A percentile compares a stretch with the other conserved stretches of the same genome.
Conservation (phyloP, 2,888 invertebrate species). For the Odontomyia ornata region DNA sequence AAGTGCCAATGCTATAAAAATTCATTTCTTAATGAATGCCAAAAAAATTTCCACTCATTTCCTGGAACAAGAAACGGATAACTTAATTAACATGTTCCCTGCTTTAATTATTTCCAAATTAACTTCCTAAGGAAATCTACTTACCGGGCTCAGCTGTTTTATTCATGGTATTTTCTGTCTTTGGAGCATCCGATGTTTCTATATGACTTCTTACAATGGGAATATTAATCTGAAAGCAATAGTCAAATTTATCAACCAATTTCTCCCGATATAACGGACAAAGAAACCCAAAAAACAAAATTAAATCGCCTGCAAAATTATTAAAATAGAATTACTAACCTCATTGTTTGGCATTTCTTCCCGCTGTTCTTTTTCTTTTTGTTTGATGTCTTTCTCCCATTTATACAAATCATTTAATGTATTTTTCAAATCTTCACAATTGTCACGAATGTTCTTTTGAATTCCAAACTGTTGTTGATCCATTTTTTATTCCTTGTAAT, state of each 20-base stretch:
- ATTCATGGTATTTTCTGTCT: background rate
- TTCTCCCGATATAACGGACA: no score
- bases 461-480: constrained; percentile 20
- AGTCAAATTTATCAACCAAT: no score
- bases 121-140: no score
- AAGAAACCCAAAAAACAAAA: no score
- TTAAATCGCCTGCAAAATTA: no score
- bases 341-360: constrained; percentile 47
- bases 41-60: no score
- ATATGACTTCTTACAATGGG: background rate
- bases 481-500: background rate
- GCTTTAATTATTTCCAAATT: no score
- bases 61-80: no score
- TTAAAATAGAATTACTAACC: constrained; percentile 12
- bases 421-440: constrained; percentile 57
- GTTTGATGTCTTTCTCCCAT: constrained; percentile 63
- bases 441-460: constrained; percentile 63
- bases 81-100: no score
- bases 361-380: constrained; percentile 56
- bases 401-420: constrained; percentile 58
- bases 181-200: background rate
- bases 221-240: no score
- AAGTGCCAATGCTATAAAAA: no score
- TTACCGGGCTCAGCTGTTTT: background rate
- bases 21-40: no score